Percentiles rank a stretch among this genome's conserved stretches.
Evolutionary conservation across 2,797 vertebrate genomes (phyloP).

Genomic region (Tragelaphus oryx): DNA sequence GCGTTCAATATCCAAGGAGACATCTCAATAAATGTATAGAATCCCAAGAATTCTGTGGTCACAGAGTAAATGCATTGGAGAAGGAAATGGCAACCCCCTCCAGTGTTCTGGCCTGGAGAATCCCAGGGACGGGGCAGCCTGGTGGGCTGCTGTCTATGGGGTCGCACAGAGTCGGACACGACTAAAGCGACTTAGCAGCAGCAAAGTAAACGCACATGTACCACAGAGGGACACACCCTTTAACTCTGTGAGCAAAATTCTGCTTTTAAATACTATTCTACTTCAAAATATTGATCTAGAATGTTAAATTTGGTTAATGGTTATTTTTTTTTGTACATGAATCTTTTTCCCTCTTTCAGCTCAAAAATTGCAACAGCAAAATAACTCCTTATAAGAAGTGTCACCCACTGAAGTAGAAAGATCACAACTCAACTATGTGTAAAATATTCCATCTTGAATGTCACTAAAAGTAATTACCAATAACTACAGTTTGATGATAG

Average conservation of each 20-base stretch:
- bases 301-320: background rate
- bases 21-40: background rate
- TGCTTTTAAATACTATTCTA: background rate
- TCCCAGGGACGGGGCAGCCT: too few relatives aligned
- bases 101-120: too few relatives aligned
- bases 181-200: too few relatives aligned
- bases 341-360: background rate
- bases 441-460: background rate
- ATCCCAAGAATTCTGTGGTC: background rate
- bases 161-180: too few relatives aligned
- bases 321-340: background rate
- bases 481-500: background rate
- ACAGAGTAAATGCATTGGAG: background rate
- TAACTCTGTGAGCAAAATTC: background rate
- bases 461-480: background rate
- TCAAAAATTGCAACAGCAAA: constrained; percentile 12
- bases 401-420: background rate
- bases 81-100: too few relatives aligned
- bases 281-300: background rate
- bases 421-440: background rate
- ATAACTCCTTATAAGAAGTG: background rate
- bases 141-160: too few relatives aligned
- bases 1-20: background rate
- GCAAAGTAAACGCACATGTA: background rate
- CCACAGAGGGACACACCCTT: background rate